Percentiles rank a stretch among this genome's conserved stretches.
Conservation (phyloP, 37 sponge, comb jelly and placozoan species). For the Chondrilla cf. caribensis region DNA sequence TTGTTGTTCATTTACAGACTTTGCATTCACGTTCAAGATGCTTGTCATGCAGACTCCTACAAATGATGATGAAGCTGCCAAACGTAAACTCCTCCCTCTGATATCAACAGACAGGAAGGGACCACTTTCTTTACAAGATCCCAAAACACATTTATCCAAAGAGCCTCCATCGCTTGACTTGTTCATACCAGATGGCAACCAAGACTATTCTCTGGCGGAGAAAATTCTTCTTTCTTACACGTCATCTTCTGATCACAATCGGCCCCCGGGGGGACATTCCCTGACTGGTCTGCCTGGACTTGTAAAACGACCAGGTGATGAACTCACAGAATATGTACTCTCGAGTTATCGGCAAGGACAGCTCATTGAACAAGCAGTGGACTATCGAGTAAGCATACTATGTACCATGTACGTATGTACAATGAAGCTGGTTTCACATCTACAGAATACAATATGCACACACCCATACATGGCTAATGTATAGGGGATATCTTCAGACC, state of each 20-base stretch:
- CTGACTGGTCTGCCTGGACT: conserved; percentile 21
- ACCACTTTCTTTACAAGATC: background rate
- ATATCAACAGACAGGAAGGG: background rate
- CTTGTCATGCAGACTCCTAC: too few species aligned
- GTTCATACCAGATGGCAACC: background rate
- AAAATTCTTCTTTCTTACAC: conserved; percentile 5
- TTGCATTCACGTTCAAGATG: too few species aligned
- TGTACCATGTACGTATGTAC: too few species aligned
- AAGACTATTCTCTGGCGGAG: background rate
- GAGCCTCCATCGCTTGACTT: background rate
- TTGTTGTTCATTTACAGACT: too few species aligned
- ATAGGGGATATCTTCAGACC: too few species aligned
- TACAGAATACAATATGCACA: too few species aligned
- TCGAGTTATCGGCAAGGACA: background rate
- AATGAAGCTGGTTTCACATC: too few species aligned
- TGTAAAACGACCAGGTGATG: conserved; percentile 11
- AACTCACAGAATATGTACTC: background rate
- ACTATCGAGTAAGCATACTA: background rate
- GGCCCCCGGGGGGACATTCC: background rate
- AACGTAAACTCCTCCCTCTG: background rate
- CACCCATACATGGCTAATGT: too few species aligned
- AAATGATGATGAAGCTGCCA: too few species aligned
- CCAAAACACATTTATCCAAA: background rate
- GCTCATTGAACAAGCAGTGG: background rate
- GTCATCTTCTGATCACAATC: background rate